Percentiles rank a stretch among this genome's conserved stretches.
phyloP scores from a whole-genome alignment of 2,888 invertebrate species.

The Ennomos erosarius region DNA sequence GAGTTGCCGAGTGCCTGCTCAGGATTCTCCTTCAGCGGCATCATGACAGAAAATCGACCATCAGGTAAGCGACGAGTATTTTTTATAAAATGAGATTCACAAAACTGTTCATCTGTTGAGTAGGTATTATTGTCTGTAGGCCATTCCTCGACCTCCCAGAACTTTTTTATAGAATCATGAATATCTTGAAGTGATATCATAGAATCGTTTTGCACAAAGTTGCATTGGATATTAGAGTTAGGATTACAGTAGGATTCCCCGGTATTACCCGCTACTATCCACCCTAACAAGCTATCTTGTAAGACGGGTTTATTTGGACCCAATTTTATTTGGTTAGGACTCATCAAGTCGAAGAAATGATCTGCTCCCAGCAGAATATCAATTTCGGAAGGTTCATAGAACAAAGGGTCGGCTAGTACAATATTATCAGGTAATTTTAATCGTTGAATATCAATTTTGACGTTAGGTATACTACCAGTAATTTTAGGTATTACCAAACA shows the following conservation, averaged over 20 bases:
- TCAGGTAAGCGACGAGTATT: constrained; percentile 4
- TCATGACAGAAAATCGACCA: constrained; percentile 10
- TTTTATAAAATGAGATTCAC: constrained; percentile 13
- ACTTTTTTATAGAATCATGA: constrained; percentile 1
- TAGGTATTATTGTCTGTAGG: constrained; percentile 1
- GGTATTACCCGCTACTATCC: constrained; percentile 7
- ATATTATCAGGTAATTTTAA: constrained; percentile 30
- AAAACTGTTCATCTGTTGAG: constrained; percentile 8
- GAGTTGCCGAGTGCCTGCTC: constrained; percentile 5
- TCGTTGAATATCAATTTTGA: neutral
- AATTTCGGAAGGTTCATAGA: constrained; percentile 35
- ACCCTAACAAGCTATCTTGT: constrained; percentile 2
- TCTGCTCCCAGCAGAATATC: constrained; percentile 44
- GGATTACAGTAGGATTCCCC: neutral
- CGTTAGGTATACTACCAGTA: neutral
- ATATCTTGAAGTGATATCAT: constrained; percentile 7
- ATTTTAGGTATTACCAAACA: constrained; percentile 6
- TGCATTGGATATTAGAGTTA: constrained; percentile 1
- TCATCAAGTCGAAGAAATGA: constrained; percentile 41
- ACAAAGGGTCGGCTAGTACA: constrained; percentile 38
- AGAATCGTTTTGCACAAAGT: constrained; percentile 3
- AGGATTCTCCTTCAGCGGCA: constrained; percentile 6
- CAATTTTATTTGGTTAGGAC: constrained; percentile 30
- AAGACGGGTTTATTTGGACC: constrained; percentile 23
- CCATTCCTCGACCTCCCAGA: constrained; percentile 10